These are phyloP conservation scores for Torymus auratus DNA, from an alignment of 2,888 invertebrate genomes.

Conservation along the genomic window DNA sequence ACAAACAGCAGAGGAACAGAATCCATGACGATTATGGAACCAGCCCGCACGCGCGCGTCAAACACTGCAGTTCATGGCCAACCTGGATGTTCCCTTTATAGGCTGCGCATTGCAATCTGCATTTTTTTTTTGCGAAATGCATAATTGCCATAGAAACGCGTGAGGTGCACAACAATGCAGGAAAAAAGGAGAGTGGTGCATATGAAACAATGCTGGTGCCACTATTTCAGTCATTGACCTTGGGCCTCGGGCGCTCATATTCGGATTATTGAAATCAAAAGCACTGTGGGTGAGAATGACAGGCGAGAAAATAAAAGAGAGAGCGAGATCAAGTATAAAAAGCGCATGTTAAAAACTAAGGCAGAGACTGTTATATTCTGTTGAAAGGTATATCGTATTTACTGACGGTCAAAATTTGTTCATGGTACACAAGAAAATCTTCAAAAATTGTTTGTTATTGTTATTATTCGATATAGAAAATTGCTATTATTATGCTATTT, in stretches of 20 bases:
- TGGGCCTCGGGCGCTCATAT: not conserved
- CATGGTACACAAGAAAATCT: slow-evolving; percentile 34
- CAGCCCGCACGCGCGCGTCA: not conserved
- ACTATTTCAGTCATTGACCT: slow-evolving; percentile 63
- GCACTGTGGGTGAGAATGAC: not conserved
- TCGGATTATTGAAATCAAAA: slow-evolving; percentile 7
- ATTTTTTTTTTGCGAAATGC: slow-evolving; percentile 22
- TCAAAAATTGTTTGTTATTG: slow-evolving; percentile 21
- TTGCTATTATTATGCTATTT: slow-evolving; percentile 18
- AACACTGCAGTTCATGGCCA: slow-evolving; percentile 48
- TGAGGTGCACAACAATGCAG: slow-evolving; percentile 43
- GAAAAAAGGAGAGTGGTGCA: slow-evolving; percentile 50
- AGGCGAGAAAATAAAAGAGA: not conserved
- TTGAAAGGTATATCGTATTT: slow-evolving; percentile 35
- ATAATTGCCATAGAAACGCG: slow-evolving; percentile 54
- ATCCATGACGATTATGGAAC: slow-evolving; percentile 31
- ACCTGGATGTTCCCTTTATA: slow-evolving; percentile 39
- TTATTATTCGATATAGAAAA: slow-evolving; percentile 23
- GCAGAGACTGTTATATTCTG: not conserved
- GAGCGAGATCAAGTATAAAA: slow-evolving; percentile 1
- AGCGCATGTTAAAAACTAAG: slow-evolving; percentile 13
- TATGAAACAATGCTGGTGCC: slow-evolving; percentile 66
- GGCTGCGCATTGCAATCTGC: not conserved
- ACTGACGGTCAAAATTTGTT: slow-evolving; percentile 36
- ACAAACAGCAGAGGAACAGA: not conserved